Evolutionary conservation across 1,140 invertebrate species (phyloP), one percentile per base, ranked within the genome.

Genomic region (Ceratosolen fusciceps): DNA sequence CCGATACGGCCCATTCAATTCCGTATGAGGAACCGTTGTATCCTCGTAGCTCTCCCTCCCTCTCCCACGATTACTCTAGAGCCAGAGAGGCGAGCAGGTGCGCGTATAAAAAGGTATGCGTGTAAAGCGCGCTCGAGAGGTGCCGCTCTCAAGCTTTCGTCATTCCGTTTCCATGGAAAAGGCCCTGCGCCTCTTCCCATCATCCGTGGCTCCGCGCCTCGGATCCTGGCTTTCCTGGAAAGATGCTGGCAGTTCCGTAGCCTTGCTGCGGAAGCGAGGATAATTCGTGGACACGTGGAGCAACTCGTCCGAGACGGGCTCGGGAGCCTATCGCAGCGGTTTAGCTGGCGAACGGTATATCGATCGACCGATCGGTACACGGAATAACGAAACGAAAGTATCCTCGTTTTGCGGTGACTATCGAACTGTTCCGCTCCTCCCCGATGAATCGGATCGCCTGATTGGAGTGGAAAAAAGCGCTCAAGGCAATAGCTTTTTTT

Each of bases 271-370:
- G 31, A 54, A 62, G 56, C 56, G 58, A 79, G 19, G 58, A 60
- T 79, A 79, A 79, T 79, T 79, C n/a, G 37, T 52, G 16, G 58
- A 26, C 68, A 79, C 77, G 77, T 79, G 68, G 77, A 79, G 19
- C 58, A 21, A 73, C 19, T 73, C 77, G 56, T 54, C 70, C 58
- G 58, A 52, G 56, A 67, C 56, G 65, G 56, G 49, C n/a, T 1
- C 31, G 16, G 16, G 24, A 37, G 43, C 43, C 26, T 26, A 54
- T 21, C n/a, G 71, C 43, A 71, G 34, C 10, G 14, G 19, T 21
- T 10, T 9, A 71, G 24, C 31, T 47, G 31, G 24, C 19, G 34
- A 78, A 72, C 76, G 68, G 68, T 54, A 78, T 78, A n/a, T 70
- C 47, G 34, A 72, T 72, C 47, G n/a, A n/a, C n/a, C 65, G 24